Conservation (phyloP, 2,888 invertebrate genomes). For the Myopa tessellatipennis region DNA sequence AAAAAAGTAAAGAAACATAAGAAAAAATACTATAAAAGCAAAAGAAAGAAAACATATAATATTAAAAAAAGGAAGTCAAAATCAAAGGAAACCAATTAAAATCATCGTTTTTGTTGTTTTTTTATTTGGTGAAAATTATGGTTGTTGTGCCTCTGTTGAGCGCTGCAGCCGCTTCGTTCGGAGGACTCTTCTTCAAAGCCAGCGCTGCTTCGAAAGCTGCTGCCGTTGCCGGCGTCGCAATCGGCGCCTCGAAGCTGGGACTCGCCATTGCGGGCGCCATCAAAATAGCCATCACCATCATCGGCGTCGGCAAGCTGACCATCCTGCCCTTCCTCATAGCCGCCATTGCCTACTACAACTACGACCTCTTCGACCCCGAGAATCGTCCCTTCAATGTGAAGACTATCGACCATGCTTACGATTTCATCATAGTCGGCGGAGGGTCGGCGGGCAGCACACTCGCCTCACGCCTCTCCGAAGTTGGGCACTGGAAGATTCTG, state of each 20-base stretch:
- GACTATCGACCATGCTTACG: constrained; percentile 77
- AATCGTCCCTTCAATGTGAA: constrained; percentile 80
- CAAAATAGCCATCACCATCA: constrained; percentile 77
- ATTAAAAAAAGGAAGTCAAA: constrained; percentile 38
- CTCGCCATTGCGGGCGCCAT: constrained; percentile 73
- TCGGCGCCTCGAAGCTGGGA: constrained; percentile 66
- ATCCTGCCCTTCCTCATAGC: constrained; percentile 82
- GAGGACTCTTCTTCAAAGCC: constrained; percentile 64
- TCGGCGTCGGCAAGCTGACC: constrained; percentile 79
- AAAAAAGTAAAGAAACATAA: background rate
- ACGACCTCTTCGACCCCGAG: constrained; percentile 87
- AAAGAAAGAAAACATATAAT: background rate
- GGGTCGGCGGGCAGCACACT: constrained; percentile 88
- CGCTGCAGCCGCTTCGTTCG: constrained; percentile 62
- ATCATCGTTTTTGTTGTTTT: constrained; percentile 1
- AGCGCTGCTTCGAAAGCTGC: constrained; percentile 63
- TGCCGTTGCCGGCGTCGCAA: constrained; percentile 60
- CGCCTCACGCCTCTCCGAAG: constrained; percentile 83
- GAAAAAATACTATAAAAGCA: background rate
- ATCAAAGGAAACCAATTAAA: constrained; percentile 25
- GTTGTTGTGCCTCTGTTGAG: constrained; percentile 61
- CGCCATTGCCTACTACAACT: constrained; percentile 83
- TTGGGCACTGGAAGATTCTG: constrained; percentile 82
- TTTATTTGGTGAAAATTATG: constrained; percentile 47
- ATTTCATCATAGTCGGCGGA: constrained; percentile 85